Percentiles rank a stretch among this genome's conserved stretches.
These are phyloP conservation scores for Aquatica leii DNA, from an alignment of 2,888 invertebrate species.

Conservation along the genomic window DNA sequence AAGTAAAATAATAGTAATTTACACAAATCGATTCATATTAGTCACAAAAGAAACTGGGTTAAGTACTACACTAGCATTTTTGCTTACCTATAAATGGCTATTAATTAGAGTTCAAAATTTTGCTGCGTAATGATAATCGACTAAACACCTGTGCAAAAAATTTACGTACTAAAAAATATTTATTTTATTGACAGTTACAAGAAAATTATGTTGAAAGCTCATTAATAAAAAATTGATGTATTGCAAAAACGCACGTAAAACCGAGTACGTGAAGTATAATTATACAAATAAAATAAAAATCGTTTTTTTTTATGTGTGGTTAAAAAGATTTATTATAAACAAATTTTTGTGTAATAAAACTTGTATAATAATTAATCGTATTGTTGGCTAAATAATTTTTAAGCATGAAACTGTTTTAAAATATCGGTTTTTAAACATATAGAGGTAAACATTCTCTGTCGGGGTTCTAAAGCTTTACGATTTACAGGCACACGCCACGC, in stretches of 20 bases:
- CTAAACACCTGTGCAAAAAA: background rate
- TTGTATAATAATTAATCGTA: conserved; percentile 1
- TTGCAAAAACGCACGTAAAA: conserved; percentile 26
- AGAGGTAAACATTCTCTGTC: conserved; percentile 22
- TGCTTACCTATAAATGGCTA: conserved; percentile 15
- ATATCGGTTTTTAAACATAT: conserved; percentile 22
- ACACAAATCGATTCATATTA: conserved; percentile 22
- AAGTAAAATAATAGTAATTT: conserved; percentile 30
- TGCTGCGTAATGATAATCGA: conserved; percentile 4
- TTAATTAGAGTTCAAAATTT: conserved; percentile 11
- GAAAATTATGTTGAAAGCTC: conserved; percentile 31
- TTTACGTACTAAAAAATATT: conserved; percentile 14
- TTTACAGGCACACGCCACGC: conserved; percentile 32
- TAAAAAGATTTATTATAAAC: background rate
- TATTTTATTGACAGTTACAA: conserved; percentile 22
- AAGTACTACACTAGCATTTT: conserved; percentile 28
- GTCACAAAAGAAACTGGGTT: conserved; percentile 24
- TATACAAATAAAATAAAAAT: background rate
- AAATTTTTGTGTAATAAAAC: background rate
- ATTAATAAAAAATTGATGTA: conserved; percentile 32
- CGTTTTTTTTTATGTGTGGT: background rate
- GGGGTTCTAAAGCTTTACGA: conserved; percentile 28
- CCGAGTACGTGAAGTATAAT: conserved; percentile 20
- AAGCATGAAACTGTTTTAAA: background rate
- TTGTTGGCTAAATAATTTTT: conserved; percentile 7